Evolutionary conservation across 2,888 invertebrate species (phyloP).

Genomic region (Busseola fusca): DNA sequence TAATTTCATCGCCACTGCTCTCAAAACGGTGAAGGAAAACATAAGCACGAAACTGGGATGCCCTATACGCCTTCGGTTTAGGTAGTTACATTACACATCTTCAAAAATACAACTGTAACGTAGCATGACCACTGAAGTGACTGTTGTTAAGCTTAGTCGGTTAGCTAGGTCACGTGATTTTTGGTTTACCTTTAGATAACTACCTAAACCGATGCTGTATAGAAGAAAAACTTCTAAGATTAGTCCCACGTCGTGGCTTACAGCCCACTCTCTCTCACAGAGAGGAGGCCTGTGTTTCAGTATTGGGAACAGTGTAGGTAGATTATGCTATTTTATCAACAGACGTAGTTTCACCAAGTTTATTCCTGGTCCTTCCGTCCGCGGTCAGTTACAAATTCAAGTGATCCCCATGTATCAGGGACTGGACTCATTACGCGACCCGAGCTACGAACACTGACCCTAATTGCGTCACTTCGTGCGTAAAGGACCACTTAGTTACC

Average conservation of each 20-base stretch:
- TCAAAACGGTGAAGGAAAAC: no score
- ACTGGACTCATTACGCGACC: slow-evolving; percentile 63
- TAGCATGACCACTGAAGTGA: no score
- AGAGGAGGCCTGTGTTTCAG: neutral
- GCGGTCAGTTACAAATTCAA: slow-evolving; percentile 59
- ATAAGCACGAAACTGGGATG: no score
- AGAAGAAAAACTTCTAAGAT: neutral
- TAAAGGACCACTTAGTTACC: slow-evolving; percentile 71
- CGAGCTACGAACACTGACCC: slow-evolving; percentile 61
- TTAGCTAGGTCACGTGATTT: no score
- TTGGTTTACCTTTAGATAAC: no score
- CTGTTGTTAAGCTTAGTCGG: no score
- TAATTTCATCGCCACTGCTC: no score
- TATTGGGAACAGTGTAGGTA: neutral
- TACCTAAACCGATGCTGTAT: no score
- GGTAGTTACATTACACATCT: no score
- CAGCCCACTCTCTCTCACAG: neutral
- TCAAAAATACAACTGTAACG: no score
- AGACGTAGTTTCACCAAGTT: slow-evolving; percentile 27
- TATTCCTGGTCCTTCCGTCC: slow-evolving; percentile 26
- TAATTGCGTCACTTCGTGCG: slow-evolving; percentile 73
- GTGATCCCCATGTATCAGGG: slow-evolving; percentile 60
- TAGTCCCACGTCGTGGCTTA: neutral
- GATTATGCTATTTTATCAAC: slow-evolving; percentile 22
- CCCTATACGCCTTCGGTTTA: no score